A percentile compares a stretch with the other conserved stretches of the same genome.
Evolutionary conservation across 2,888 invertebrate species (phyloP).

Genomic region (Leucophenga montana): DNA sequence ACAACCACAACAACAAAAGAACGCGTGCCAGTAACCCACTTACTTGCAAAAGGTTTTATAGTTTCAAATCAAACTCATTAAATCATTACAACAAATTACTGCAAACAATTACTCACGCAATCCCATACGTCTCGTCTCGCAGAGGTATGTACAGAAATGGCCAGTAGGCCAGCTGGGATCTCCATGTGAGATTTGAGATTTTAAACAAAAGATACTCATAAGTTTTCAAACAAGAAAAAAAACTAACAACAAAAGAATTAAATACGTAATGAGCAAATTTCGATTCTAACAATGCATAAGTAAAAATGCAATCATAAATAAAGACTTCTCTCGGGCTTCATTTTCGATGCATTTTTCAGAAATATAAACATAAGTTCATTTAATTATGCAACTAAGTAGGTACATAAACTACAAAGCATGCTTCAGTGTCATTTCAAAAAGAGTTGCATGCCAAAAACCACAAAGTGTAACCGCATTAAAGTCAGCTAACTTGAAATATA

Average conservation of each 20-base stretch:
- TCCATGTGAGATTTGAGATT: background rate
- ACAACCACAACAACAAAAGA: conserved; percentile 24
- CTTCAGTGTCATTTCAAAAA: no score
- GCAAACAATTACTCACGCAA: conserved; percentile 55
- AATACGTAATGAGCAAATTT: no score
- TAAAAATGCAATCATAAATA: no score
- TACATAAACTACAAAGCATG: no score
- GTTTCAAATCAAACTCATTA: conserved; percentile 46
- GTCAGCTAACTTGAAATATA: background rate
- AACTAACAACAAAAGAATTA: background rate
- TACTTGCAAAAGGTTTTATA: conserved; percentile 44
- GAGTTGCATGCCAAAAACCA: background rate
- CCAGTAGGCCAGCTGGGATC: no score
- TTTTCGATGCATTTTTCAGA: no score
- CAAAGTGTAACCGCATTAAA: background rate
- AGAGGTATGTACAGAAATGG: no score
- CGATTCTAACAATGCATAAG: no score
- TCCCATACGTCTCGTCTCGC: background rate
- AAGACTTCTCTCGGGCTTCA: no score
- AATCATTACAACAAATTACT: conserved; percentile 46
- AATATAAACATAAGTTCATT: no score
- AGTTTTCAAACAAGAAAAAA: background rate
- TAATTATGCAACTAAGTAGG: no score
- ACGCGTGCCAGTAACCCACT: conserved; percentile 64
- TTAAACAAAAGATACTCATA: conserved; percentile 23